Evolutionary conservation across 2,797 vertebrate species (phyloP).

Genomic region (Eutrigla gurnardus): DNA sequence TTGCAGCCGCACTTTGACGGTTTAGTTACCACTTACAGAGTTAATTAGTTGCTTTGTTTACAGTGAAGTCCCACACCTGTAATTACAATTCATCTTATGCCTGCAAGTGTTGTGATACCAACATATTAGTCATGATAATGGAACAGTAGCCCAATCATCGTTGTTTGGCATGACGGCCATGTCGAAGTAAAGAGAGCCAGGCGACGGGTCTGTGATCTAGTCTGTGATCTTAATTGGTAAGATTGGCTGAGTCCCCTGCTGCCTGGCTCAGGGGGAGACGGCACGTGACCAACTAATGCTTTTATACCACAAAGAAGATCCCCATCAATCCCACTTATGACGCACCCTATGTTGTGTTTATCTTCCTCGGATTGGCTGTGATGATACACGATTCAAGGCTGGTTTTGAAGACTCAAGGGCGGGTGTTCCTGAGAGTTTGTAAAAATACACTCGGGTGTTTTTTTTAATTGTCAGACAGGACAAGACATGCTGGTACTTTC

Average conservation of each 20-base stretch:
- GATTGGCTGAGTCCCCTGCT: constrained; percentile 41
- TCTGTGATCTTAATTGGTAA: constrained; percentile 59
- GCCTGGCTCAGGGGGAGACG: constrained; percentile 15
- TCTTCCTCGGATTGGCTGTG: neutral
- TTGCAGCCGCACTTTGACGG: neutral
- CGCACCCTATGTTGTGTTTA: constrained; percentile 47
- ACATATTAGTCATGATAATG: constrained; percentile 21
- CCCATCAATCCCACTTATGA: constrained; percentile 43
- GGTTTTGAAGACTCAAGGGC: neutral
- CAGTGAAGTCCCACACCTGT: constrained; percentile 16
- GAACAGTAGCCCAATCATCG: constrained; percentile 25
- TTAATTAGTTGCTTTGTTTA: constrained; percentile 4
- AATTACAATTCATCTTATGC: constrained; percentile 17
- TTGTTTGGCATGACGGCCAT: constrained; percentile 17
- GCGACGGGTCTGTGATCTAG: constrained; percentile 40
- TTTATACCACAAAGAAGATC: constrained; percentile 52
- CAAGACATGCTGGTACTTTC: neutral
- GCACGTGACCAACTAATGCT: constrained; percentile 52
- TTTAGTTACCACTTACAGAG: neutral
- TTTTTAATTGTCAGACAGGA: neutral
- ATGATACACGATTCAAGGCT: constrained; percentile 13
- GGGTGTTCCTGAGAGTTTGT: neutral
- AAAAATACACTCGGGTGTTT: neutral
- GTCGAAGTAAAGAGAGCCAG: constrained; percentile 19
- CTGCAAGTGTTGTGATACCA: constrained; percentile 19